These are phyloP conservation scores for Anableps anableps DNA, from an alignment of 2,797 vertebrate genomes.

Conservation along the genomic window DNA sequence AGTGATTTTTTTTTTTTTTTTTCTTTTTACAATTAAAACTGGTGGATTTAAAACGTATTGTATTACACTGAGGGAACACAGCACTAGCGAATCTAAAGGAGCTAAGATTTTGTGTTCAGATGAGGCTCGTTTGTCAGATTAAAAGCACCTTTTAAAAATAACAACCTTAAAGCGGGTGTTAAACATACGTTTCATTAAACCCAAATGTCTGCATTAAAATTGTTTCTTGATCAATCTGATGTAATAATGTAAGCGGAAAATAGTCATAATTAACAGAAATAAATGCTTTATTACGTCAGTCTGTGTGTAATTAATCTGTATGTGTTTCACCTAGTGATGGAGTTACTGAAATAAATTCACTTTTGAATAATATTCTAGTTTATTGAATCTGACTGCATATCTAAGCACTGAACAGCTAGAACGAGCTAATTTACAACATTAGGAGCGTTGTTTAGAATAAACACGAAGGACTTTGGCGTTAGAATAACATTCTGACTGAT, in stretches of 20 bases:
- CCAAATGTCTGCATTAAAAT: neutral
- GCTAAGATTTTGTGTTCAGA: neutral
- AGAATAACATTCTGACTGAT: neutral
- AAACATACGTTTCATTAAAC: neutral
- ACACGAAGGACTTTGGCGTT: neutral
- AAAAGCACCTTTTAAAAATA: neutral
- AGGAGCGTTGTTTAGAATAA: neutral
- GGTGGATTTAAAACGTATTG: neutral
- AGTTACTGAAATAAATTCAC: neutral
- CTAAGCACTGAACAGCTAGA: neutral
- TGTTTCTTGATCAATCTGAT: neutral
- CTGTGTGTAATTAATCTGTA: neutral
- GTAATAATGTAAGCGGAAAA: neutral
- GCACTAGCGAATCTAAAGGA: no score
- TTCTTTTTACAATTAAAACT: neutral
- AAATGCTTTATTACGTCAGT: neutral
- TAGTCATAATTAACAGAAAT: neutral
- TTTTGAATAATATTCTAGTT: neutral
- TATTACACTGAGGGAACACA: neutral
- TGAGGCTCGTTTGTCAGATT: neutral
- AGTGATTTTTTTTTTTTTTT: no score
- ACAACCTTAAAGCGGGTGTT: neutral
- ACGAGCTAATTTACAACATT: constrained; percentile 6
- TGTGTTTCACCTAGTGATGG: neutral
- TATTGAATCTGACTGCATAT: neutral